Conservation (phyloP, 2,888 invertebrate species). For the Ditylenchus weischeri region DNA sequence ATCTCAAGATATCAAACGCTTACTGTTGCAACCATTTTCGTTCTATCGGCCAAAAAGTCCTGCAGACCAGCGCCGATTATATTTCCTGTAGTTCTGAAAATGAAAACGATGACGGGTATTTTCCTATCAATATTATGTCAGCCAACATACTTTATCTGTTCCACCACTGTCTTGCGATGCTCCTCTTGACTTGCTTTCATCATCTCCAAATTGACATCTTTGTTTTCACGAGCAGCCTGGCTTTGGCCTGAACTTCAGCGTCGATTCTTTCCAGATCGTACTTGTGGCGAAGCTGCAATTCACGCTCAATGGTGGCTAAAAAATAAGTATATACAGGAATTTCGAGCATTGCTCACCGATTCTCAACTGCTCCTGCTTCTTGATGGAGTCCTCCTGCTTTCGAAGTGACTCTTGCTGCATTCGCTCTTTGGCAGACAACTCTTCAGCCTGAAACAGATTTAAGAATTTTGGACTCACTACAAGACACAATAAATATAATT, state of each 20-base stretch:
- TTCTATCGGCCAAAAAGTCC: constrained; percentile 88
- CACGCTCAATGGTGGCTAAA: constrained; percentile 83
- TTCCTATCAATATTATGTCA: background rate
- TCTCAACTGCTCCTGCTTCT: constrained; percentile 91
- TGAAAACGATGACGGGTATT: background rate
- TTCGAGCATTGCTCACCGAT: constrained; percentile 54
- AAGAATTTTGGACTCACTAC: too few relatives aligned
- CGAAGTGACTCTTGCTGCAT: constrained; percentile 88
- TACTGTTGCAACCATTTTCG: constrained; percentile 82
- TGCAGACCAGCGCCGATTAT: constrained; percentile 88
- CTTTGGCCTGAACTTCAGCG: constrained; percentile 82
- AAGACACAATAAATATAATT: background rate
- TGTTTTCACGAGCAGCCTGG: constrained; percentile 76
- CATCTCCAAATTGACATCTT: constrained; percentile 89
- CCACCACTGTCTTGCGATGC: constrained; percentile 85
- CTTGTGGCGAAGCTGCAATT: constrained; percentile 85
- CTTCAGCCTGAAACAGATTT: constrained; percentile 59
- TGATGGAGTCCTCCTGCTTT: constrained; percentile 93
- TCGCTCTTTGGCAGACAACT: constrained; percentile 65
- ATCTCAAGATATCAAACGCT: constrained; percentile 26
- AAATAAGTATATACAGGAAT: background rate
- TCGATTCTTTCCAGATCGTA: constrained; percentile 86
- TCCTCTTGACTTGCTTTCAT: constrained; percentile 80
- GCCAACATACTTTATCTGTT: constrained; percentile 80
- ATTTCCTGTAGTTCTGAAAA: constrained; percentile 66